Conservation (phyloP, 2,888 invertebrate genomes). For the Lasioglossum figueresi region DNA sequence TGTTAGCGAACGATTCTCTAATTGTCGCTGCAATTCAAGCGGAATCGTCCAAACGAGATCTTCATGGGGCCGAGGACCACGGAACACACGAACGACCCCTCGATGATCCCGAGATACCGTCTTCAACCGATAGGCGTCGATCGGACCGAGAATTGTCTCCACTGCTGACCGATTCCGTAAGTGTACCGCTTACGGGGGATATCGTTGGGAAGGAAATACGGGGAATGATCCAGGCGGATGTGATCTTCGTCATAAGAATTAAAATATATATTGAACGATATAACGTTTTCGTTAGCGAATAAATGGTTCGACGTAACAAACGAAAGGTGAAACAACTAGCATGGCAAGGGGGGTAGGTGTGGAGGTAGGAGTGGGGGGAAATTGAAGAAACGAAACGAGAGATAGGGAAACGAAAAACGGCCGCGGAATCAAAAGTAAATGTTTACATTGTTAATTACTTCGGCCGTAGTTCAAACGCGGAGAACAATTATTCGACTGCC, state of each 20-base stretch:
- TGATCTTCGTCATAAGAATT: not conserved
- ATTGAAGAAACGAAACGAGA: not conserved
- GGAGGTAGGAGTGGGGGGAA: not conserved
- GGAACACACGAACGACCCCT: not conserved
- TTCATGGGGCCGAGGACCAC: not conserved
- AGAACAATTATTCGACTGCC: constrained; percentile 77
- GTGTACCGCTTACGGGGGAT: not conserved
- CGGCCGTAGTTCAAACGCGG: constrained; percentile 63
- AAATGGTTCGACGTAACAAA: not conserved
- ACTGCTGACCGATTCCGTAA: not conserved
- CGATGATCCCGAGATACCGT: not conserved
- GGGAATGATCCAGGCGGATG: not conserved
- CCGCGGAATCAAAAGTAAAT: constrained; percentile 63
- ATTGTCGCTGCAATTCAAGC: not conserved
- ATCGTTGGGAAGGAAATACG: not conserved
- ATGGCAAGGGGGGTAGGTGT: not conserved
- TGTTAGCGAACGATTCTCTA: not conserved
- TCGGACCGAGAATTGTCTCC: not conserved
- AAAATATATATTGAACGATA: constrained; percentile 25
- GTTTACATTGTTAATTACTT: constrained; percentile 72
- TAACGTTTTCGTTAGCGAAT: not conserved
- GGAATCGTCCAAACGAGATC: not conserved
- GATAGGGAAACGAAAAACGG: constrained; percentile 23
- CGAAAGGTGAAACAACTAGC: not conserved
- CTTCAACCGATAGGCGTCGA: not conserved